A percentile compares a stretch with the other conserved stretches of the same genome.
These are phyloP conservation scores for Pachycephus smyrnensis DNA, from an alignment of 2,888 invertebrate species.

Conservation along the genomic window DNA sequence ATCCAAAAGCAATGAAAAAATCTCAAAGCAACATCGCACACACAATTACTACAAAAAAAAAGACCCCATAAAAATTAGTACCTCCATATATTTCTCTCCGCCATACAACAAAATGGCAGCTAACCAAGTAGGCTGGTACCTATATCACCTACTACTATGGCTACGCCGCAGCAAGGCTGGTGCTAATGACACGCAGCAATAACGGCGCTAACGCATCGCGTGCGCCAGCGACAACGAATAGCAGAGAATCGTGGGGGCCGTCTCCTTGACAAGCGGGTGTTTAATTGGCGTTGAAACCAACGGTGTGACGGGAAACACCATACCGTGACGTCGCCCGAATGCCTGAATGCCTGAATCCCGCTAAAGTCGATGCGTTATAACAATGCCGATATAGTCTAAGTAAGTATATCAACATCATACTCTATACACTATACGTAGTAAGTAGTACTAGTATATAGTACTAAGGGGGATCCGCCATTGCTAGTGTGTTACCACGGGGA, in stretches of 20 bases:
- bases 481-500: constrained; percentile 56
- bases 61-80: too few relatives aligned
- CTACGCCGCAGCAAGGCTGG: constrained; percentile 20
- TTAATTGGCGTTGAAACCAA: constrained; percentile 68
- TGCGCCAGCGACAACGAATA: constrained; percentile 64
- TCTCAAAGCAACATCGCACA: background rate
- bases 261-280: constrained; percentile 67
- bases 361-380: background rate
- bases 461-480: constrained; percentile 57
- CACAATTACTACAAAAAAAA: too few relatives aligned
- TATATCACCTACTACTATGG: background rate
- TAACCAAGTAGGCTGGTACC: background rate
- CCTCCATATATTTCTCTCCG: background rate
- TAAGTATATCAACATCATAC: background rate
- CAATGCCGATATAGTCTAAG: background rate
- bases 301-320: constrained; percentile 66
- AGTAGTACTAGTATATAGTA: background rate
- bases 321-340: constrained; percentile 61
- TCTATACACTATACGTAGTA: background rate
- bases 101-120: background rate
- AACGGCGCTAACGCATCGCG: constrained; percentile 59
- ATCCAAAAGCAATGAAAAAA: background rate
- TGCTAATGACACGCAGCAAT: constrained; percentile 59
- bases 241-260: constrained; percentile 53
- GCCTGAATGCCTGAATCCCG: constrained; percentile 60